phyloP scores from a whole-genome alignment of 2,888 invertebrate genomes.

The Epinotia brunnichana region DNA sequence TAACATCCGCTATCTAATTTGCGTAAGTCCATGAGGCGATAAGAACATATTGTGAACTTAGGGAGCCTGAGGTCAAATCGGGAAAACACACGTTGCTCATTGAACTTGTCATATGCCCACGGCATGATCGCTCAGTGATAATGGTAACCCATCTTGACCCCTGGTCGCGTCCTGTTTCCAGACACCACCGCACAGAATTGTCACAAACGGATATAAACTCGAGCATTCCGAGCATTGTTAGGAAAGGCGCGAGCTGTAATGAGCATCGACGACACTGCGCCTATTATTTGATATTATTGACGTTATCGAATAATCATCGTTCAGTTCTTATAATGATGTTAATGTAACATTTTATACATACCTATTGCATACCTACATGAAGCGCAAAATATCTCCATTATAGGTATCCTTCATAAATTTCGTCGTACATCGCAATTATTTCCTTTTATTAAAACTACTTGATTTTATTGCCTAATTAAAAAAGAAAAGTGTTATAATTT shows the following conservation, averaged over 20 bases:
- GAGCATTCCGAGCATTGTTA: slow-evolving; percentile 41
- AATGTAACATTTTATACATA: slow-evolving; percentile 64
- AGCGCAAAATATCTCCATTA: slow-evolving; percentile 46
- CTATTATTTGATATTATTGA: slow-evolving; percentile 59
- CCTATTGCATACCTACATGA: slow-evolving; percentile 58
- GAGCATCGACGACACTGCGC: slow-evolving; percentile 52
- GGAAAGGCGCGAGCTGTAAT: slow-evolving; percentile 49
- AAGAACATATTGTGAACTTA: slow-evolving; percentile 65
- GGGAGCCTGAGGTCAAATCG: slow-evolving; percentile 71
- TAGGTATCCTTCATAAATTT: slow-evolving; percentile 8
- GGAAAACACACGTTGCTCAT: slow-evolving; percentile 71
- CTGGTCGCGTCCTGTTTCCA: slow-evolving; percentile 56
- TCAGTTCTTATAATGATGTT: slow-evolving; percentile 69
- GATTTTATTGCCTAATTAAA: slow-evolving; percentile 29
- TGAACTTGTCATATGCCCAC: slow-evolving; percentile 68
- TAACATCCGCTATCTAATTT: slow-evolving; percentile 77
- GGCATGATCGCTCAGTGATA: slow-evolving; percentile 77
- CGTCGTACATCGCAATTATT: neutral
- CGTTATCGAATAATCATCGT: slow-evolving; percentile 63
- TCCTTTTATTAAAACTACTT: neutral
- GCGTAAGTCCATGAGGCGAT: slow-evolving; percentile 71
- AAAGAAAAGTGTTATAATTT: slow-evolving; percentile 58
- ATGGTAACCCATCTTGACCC: slow-evolving; percentile 65
- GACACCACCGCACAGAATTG: slow-evolving; percentile 54
- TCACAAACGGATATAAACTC: slow-evolving; percentile 43